A percentile compares a stretch with the other conserved stretches of the same genome.
Conservation (phyloP, 2,113 vertebrate genomes). For the Rhabdornis inornatus region DNA sequence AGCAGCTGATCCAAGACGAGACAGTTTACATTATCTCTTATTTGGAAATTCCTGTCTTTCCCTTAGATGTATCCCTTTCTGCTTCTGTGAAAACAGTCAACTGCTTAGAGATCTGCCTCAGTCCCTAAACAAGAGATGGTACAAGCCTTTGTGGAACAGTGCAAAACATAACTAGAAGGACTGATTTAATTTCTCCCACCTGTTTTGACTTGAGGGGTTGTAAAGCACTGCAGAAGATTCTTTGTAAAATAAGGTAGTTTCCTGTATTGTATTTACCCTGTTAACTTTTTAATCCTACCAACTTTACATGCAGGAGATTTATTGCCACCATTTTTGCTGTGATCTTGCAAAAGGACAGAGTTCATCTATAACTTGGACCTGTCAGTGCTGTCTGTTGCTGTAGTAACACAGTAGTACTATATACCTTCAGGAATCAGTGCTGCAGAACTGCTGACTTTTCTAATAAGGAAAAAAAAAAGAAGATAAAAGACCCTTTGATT, state of each 20-base stretch:
- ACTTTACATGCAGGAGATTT: not conserved
- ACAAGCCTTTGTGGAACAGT: not conserved
- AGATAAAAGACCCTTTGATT: not conserved
- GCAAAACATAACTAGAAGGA: not conserved
- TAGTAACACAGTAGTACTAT: not conserved
- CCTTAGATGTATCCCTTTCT: not conserved
- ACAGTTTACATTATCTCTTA: not conserved
- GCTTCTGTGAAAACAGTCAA: not conserved
- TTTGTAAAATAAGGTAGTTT: not conserved
- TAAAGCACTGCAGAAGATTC: not conserved
- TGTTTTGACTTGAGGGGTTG: not conserved
- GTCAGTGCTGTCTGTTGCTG: conserved; percentile 12
- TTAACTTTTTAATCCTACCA: not conserved
- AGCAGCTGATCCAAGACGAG: not conserved
- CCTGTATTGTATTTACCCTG: not conserved
- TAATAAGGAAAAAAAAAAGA: not conserved
- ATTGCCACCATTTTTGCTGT: not conserved
- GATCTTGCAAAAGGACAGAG: not conserved
- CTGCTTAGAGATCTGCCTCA: not conserved
- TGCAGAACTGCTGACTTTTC: conserved; percentile 22
- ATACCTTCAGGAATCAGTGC: not conserved
- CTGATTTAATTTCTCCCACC: not conserved
- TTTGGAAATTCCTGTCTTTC: not conserved
- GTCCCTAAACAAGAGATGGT: not conserved
- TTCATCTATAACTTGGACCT: not conserved